Base-by-base conservation (phyloP, 2,888 invertebrate species). In the Hypolimnas misippus region DNA sequence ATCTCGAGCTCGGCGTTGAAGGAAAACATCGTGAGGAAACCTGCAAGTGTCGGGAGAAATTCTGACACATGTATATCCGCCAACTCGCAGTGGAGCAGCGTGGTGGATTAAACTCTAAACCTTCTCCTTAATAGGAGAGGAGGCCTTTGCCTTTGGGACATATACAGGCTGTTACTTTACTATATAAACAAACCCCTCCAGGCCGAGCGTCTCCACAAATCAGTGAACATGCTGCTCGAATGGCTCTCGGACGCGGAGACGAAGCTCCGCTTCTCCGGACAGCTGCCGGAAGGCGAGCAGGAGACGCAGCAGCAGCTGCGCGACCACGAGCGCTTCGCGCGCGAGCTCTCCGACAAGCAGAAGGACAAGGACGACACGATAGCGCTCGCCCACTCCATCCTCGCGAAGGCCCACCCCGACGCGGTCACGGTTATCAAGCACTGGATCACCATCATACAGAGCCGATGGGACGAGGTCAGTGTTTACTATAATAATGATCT, bases 351-450 rank as follows among this genome's bases (percentile, higher is more conserved):
- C 5, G 94, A 96, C 70, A 98, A 98, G 76, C 97, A 97, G 84
- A 86, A 93, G 0, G 97, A 98, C 77, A 98, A 98, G 87, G 95
- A 97, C 76, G 94, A 95, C 67, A 98, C 98, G 0, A 93, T 99
- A 63, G 93, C 95, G 25, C 94, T 98, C 58, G 99, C 99, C 0
- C 96, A 97, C 78, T 94, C 94, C 38, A 98, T 99, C 72, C 93
- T 99, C 61, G 94, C 94, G 70, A 97, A 97, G 81, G 97, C 98
- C n/a, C 99, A 99, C 89, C 98, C 98, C 0, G 98, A 99, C 80
- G 98, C 98, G 0, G 96, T 98, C n/a, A 95, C 96, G 16, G 97
- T 99, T n/a, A 97, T 99, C 81, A 98, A 98, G 82, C 98, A 99
- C 89, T 99, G 99, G 99, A 96, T 99, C 70, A 98, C 98, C 33